Conservation (phyloP, 2,888 invertebrate species). For the Serrognathus titanus region DNA sequence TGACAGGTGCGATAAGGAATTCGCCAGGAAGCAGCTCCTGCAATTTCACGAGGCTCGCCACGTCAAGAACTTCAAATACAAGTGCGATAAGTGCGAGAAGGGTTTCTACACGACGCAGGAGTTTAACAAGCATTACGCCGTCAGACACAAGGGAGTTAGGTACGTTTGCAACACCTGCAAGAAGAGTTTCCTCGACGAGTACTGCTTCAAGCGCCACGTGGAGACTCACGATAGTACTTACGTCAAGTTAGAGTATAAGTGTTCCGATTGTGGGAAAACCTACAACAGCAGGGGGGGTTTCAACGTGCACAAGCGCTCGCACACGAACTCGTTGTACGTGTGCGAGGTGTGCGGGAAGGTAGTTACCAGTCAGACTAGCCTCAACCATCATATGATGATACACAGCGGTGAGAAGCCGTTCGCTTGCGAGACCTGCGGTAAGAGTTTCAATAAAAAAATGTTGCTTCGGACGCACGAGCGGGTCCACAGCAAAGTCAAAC, state of each 20-base stretch:
- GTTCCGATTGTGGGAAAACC: slow-evolving; percentile 15
- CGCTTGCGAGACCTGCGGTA: slow-evolving; percentile 32
- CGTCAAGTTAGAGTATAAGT: slow-evolving; percentile 20
- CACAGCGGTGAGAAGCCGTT: slow-evolving; percentile 39
- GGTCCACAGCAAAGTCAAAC: slow-evolving; percentile 54
- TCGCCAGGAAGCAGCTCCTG: slow-evolving; percentile 18
- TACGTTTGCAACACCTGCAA: slow-evolving; percentile 22
- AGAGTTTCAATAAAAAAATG: slow-evolving; percentile 30
- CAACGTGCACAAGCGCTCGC: slow-evolving; percentile 19
- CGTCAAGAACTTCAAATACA: slow-evolving; percentile 23
- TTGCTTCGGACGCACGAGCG: slow-evolving; percentile 46
- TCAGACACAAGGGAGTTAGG: slow-evolving; percentile 22
- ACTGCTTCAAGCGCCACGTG: slow-evolving; percentile 22
- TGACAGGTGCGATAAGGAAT: slow-evolving; percentile 44
- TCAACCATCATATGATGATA: slow-evolving; percentile 29
- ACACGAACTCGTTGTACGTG: slow-evolving; percentile 16
- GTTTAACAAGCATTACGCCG: slow-evolving; percentile 24
- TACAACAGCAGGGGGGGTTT: slow-evolving; percentile 17
- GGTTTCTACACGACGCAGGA: slow-evolving; percentile 25
- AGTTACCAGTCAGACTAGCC: slow-evolving; percentile 32
- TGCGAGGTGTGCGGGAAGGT: slow-evolving; percentile 53
- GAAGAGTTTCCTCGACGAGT: slow-evolving; percentile 23
- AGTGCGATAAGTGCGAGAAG: slow-evolving; percentile 29
- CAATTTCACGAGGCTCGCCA: slow-evolving; percentile 39
- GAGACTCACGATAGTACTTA: slow-evolving; percentile 25